These are phyloP conservation scores for Steromphala cineraria DNA, from an alignment of 2,888 invertebrate genomes.

Conservation along the genomic window DNA sequence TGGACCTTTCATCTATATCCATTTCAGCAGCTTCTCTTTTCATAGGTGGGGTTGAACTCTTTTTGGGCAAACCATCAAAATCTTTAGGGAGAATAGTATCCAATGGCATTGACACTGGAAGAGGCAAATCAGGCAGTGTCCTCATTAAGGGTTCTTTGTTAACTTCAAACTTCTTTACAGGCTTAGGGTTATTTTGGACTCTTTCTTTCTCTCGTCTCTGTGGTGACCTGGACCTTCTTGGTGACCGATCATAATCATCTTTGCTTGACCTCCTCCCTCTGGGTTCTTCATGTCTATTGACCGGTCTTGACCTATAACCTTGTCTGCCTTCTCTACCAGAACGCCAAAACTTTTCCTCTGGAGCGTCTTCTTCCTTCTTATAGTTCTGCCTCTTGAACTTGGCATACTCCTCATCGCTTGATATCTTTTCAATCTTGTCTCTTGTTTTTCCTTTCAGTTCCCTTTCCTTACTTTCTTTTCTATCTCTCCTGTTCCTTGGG, in stretches of 20 bases:
- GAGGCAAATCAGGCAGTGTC: constrained; percentile 6
- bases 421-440: constrained; percentile 5
- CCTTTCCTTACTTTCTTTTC: constrained; percentile 7
- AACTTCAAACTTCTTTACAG: not conserved
- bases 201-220: constrained; percentile 6
- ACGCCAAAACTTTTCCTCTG: not conserved
- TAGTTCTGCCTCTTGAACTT: constrained; percentile 25
- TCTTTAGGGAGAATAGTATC: constrained; percentile 12
- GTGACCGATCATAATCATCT: constrained; percentile 26
- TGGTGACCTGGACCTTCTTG: constrained; percentile 40
- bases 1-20: constrained; percentile 16
- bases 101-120: constrained; percentile 11
- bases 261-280: constrained; percentile 22
- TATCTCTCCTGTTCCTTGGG: constrained; percentile 14
- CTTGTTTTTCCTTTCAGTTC: constrained; percentile 14
- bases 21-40: constrained; percentile 12
- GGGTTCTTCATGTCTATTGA: not conserved
- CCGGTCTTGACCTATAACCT: not conserved
- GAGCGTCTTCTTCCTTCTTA: constrained; percentile 15
- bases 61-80: not conserved
- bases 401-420: constrained; percentile 21
- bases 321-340: not conserved
- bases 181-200: not conserved
- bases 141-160: not conserved
- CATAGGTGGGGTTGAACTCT: not conserved